Evolutionary conservation across 2,888 invertebrate species (phyloP), one percentile per base, ranked within the genome.

Genomic region (Drosophila falleni): DNA sequence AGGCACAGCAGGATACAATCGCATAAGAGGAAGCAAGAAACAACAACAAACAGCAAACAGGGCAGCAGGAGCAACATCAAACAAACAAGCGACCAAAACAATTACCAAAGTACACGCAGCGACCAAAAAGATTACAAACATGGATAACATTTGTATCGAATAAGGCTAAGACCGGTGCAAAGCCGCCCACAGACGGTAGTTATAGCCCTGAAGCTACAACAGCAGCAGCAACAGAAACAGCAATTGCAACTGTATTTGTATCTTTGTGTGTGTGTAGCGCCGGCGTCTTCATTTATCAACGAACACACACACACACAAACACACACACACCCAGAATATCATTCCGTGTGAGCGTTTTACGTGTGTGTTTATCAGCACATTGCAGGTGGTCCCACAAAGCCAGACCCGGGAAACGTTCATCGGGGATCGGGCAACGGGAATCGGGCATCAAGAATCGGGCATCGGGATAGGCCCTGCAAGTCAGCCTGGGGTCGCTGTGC

Each of bases 241-340:
- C 41, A 59, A 33, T 16, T 33, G 51, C 37, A 55, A 39, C 42
- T 71, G 67, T 59, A 64, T 64, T 41, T 53, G 53, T 35, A 37
- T 50, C 41, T 59, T 26, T 61, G 31, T 54, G 19, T 74, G 23
- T 74, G 53, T 67, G 72, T 79, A 89, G 85, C 85, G 85, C 85
- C 85, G 86, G 89, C 85, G 85, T 85, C 85, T 87, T 74, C 71
- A 85, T 85, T 89, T 89, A 87, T 84, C 74, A 81, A 71, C 68
- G 37, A 53, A 60, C 61, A 55, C 46, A 58, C 58, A 54, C 55
- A 54, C 5, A 9, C 10, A 15, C 15, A 50, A 23, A 41, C 10
- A 35, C n/a, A 33, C 10, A 35, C 23, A 33, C 33, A 11, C 33
- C 26, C 35, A 46, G 15, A 5, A 19, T 31, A 31, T 41, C 29